phyloP scores from a whole-genome alignment of 2,888 invertebrate genomes.

The Drosophila anceps region DNA sequence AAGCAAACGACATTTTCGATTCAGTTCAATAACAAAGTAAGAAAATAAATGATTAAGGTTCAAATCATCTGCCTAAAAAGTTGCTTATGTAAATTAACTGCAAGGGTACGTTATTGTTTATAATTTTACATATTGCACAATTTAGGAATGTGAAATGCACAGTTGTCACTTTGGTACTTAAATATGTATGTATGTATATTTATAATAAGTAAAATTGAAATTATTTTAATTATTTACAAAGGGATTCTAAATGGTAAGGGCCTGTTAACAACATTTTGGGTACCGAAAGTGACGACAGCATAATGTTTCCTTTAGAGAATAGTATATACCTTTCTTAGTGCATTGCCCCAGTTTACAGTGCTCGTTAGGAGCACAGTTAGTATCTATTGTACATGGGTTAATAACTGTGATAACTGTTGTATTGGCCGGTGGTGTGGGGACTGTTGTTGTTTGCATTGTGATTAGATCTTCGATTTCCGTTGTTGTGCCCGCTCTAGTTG shows the following conservation, averaged over 20 bases:
- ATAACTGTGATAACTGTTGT: slow-evolving; percentile 81
- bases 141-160: slow-evolving; percentile 39
- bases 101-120: slow-evolving; percentile 1
- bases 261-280: slow-evolving; percentile 24
- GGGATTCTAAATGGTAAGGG: background rate
- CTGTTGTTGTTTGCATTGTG: slow-evolving; percentile 56
- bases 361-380: slow-evolving; percentile 88
- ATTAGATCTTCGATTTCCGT: slow-evolving; percentile 68
- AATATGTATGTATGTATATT: slow-evolving; percentile 13
- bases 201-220: background rate
- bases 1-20: background rate
- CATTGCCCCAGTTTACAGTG: slow-evolving; percentile 88
- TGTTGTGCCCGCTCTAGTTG: slow-evolving; percentile 75
- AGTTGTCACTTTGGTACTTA: slow-evolving; percentile 47
- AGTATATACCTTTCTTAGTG: slow-evolving; percentile 85
- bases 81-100: background rate
- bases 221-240: slow-evolving; percentile 42
- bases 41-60: background rate
- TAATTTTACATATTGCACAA: slow-evolving; percentile 35
- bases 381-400: slow-evolving; percentile 87
- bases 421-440: slow-evolving; percentile 66
- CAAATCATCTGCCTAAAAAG: background rate
- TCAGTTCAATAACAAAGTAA: background rate
- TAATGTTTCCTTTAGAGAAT: slow-evolving; percentile 38
- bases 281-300: slow-evolving; percentile 52